Conservation (phyloP, 37 sponge, comb jelly and placozoan genomes). For the Hormiphora californensis region DNA sequence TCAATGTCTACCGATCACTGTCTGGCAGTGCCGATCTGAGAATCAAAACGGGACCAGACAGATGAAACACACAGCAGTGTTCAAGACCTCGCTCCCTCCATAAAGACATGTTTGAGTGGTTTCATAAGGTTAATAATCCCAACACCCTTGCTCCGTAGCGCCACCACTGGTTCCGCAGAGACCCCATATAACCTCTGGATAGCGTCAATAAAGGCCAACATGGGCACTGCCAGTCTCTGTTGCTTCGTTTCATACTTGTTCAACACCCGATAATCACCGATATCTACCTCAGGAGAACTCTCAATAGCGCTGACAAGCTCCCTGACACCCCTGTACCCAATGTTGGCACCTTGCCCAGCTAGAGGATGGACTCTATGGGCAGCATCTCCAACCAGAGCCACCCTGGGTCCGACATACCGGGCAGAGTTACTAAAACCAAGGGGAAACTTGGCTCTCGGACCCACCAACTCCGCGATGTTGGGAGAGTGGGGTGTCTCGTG, state of each 20-base stretch:
- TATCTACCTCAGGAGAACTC: not conserved
- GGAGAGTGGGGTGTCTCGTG: conserved; percentile 57
- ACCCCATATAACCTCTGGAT: not conserved
- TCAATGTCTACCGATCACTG: no score
- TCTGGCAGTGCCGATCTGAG: no score
- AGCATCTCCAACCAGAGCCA: conserved; percentile 77
- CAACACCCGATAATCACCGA: not conserved
- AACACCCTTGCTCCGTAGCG: not conserved
- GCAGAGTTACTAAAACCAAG: conserved; percentile 59
- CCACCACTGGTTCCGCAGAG: conserved; percentile 3
- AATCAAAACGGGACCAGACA: no score
- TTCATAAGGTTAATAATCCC: not conserved
- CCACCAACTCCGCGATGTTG: not conserved
- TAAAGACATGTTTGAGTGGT: not conserved
- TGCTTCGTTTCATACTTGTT: conserved; percentile 2
- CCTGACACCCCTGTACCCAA: conserved; percentile 71
- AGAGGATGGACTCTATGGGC: conserved; percentile 75
- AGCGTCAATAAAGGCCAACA: conserved; percentile 34
- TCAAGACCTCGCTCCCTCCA: conserved; percentile 8
- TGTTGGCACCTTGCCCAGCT: conserved; percentile 75
- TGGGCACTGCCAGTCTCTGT: conserved; percentile 18
- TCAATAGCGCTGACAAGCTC: not conserved
- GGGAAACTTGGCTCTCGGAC: conserved; percentile 62
- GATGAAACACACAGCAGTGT: no score
- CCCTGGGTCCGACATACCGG: conserved; percentile 58